Percentiles rank a stretch among this genome's conserved stretches.
phyloP scores from a whole-genome alignment of 1,140 invertebrate genomes.

The Agrypnia vestita region DNA sequence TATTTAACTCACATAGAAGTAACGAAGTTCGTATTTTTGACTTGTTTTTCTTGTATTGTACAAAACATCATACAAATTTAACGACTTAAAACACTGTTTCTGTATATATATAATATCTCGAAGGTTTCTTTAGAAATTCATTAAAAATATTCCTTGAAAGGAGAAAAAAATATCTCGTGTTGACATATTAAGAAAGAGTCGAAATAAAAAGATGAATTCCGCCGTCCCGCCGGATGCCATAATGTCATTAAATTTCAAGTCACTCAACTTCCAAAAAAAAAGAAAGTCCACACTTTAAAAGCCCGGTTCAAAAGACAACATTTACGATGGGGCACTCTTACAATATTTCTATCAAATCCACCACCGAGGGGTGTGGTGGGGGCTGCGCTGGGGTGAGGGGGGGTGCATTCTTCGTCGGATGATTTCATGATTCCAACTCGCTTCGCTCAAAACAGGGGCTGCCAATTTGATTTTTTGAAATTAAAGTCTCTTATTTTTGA shows the following conservation, averaged over 20 bases:
- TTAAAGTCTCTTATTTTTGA: background rate
- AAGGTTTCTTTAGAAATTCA: too few relatives aligned
- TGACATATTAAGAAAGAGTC: too few relatives aligned
- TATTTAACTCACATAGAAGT: too few relatives aligned
- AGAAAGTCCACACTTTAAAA: slow-evolving; percentile 14
- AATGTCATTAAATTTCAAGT: slow-evolving; percentile 28
- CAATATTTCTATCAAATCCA: background rate
- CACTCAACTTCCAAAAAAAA: slow-evolving; percentile 3
- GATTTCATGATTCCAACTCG: slow-evolving; percentile 28
- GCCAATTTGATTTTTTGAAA: background rate
- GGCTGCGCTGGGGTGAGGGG: background rate
- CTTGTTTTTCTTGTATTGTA: too few relatives aligned
- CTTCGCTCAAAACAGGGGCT: slow-evolving; percentile 2
- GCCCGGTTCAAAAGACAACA: slow-evolving; percentile 29
- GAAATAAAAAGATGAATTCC: background rate
- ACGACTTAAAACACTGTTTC: too few relatives aligned
- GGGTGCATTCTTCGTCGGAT: slow-evolving; percentile 8
- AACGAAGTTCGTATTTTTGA: too few relatives aligned
- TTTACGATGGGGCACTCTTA: slow-evolving; percentile 15
- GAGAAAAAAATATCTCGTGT: too few relatives aligned
- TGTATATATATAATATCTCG: too few relatives aligned
- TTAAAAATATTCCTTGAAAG: too few relatives aligned
- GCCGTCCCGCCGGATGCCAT: background rate
- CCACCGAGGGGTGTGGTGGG: background rate
- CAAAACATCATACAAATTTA: too few relatives aligned